Base-by-base conservation (phyloP, 2,888 invertebrate genomes). In the Drosophila parthenogenetica region DNA sequence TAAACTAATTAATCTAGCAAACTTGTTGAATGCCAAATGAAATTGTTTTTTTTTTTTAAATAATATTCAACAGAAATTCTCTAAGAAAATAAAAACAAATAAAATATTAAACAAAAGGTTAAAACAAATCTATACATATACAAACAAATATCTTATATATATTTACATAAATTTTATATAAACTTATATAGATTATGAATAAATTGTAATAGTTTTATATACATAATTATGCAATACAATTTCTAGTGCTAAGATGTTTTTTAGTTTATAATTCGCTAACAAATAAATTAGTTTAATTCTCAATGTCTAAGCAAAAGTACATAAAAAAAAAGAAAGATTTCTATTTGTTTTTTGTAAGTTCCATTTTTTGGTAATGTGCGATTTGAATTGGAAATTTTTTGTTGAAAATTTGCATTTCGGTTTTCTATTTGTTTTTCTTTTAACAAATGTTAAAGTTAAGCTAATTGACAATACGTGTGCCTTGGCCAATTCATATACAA, bases 21-120 rank as follows among this genome's bases (percentile, higher is more conserved):
- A 88, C 80, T 84, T 84, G 88, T 84, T 82, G 87, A 82, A 82
- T 80, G 87, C 82, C 82, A 82, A 82, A 82, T 77, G 68, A 82
- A 86, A 82, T 74, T 81, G 77, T 75, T 77, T 79, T 78, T 79
- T 77, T 65, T 35, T 35, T 51, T 42, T 29, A 29, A 29, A 61
- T 64, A 68, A 79, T 77, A 54, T 68, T 77, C 77, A 79, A 79
- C 68, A 66, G 54, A 78, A 72, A 60, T 66, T 68, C 51, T 74
- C 40, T 63, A 69, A 63, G 59, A 17, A 68, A 61, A 32, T 14
- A 64, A 40, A 51, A 58, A 13, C 45, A 42, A 65, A 68, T 40
- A 63, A 63, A 48, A 69, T 63, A 39, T 50, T 64, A 73, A 60
- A 71, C 58, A 64, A 58, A 69, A 61, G 54, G 61, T 54, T 62